phyloP scores from a whole-genome alignment of 2,888 invertebrate species.

The Pristionchus japonicus region DNA sequence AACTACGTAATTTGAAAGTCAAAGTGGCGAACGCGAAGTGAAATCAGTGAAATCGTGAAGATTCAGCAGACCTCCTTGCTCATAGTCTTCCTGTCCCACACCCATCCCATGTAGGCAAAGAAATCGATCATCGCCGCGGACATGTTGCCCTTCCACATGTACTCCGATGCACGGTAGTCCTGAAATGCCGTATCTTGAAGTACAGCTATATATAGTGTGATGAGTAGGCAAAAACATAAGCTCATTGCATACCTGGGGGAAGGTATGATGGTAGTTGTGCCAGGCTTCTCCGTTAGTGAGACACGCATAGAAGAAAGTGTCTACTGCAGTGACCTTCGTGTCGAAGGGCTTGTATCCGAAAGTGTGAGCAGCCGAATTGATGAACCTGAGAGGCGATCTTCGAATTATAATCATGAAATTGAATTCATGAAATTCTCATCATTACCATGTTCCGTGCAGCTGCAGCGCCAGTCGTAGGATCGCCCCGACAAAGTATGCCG shows the following conservation, averaged over 20 bases:
- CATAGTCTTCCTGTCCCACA: constrained; percentile 42
- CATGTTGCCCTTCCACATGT: constrained; percentile 64
- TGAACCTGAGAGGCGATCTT: constrained; percentile 81
- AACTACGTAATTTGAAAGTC: too few species aligned
- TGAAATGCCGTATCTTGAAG: not conserved
- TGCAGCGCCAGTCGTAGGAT: constrained; percentile 87
- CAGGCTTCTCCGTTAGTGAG: constrained; percentile 76
- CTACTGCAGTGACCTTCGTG: constrained; percentile 77
- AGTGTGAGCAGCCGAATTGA: constrained; percentile 90
- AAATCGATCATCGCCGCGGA: constrained; percentile 69
- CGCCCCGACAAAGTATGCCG: constrained; percentile 86
- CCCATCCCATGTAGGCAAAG: constrained; percentile 54
- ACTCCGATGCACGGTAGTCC: constrained; percentile 72
- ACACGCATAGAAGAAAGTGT: constrained; percentile 68
- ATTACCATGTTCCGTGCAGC: constrained; percentile 88
- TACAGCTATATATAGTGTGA: too few species aligned
- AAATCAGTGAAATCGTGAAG: too few species aligned
- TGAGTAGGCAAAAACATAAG: too few species aligned
- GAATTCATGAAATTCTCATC: not conserved
- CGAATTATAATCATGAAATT: not conserved
- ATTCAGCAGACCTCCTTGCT: constrained; percentile 46
- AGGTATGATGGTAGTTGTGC: constrained; percentile 79
- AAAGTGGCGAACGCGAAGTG: too few species aligned
- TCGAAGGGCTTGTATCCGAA: constrained; percentile 94
- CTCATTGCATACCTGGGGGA: constrained; percentile 75